These are phyloP conservation scores for Rhingia campestris DNA, from an alignment of 2,888 invertebrate species.

Conservation along the genomic window DNA sequence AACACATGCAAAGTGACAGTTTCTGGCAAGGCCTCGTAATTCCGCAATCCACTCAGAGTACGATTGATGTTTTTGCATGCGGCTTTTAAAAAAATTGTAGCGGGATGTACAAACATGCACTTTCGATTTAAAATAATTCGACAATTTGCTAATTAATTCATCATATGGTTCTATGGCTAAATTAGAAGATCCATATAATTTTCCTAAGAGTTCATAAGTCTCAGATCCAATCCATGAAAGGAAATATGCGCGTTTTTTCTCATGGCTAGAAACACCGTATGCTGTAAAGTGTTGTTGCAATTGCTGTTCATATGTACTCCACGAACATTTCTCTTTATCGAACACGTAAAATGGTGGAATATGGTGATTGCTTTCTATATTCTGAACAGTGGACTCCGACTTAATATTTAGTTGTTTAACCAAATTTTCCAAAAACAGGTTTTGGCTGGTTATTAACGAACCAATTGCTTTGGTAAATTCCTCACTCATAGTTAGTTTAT, in stretches of 20 bases:
- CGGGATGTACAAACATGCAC: constrained; percentile 27
- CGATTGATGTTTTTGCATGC: constrained; percentile 35
- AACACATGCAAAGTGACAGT: constrained; percentile 35
- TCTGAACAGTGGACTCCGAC: background rate
- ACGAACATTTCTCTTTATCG: constrained; percentile 21
- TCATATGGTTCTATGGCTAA: background rate
- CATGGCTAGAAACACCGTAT: constrained; percentile 21
- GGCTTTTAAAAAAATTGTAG: constrained; percentile 37
- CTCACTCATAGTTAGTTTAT: background rate
- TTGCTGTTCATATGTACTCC: constrained; percentile 38
- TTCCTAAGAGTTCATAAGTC: constrained; percentile 33
- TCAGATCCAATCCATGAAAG: constrained; percentile 17
- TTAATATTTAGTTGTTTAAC: constrained; percentile 2
- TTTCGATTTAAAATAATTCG: constrained; percentile 28
- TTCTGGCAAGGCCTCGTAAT: constrained; percentile 36
- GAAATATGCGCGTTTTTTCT: constrained; percentile 36
- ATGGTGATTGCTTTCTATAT: background rate
- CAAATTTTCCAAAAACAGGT: constrained; percentile 17
- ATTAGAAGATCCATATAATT: constrained; percentile 29
- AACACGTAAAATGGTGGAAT: constrained; percentile 18
- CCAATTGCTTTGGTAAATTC: background rate
- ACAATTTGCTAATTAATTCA: constrained; percentile 9
- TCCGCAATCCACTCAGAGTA: constrained; percentile 42
- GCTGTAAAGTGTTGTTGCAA: constrained; percentile 36
- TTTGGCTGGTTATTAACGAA: constrained; percentile 1